These are phyloP conservation scores for Cotesia chilonis DNA, from an alignment of 1,140 invertebrate species.

Conservation along the genomic window DNA sequence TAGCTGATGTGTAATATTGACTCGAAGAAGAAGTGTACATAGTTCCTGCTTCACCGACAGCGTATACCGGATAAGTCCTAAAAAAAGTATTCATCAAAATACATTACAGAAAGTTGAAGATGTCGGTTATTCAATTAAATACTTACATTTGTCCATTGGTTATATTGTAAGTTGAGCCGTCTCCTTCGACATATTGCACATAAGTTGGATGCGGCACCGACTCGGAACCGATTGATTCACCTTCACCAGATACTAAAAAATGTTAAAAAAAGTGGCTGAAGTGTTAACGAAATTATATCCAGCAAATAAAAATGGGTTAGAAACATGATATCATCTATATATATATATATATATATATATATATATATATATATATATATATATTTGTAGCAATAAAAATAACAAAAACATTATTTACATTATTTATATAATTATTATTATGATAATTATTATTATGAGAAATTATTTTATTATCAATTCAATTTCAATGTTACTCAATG, in stretches of 20 bases:
- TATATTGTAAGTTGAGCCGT: constrained; percentile 75
- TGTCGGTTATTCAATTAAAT: not conserved
- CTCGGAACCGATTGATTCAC: constrained; percentile 66
- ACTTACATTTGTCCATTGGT: constrained; percentile 73
- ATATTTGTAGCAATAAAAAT: too few species aligned
- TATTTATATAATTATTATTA: too few species aligned
- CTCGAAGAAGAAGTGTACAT: constrained; percentile 75
- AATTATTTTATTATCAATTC: too few species aligned
- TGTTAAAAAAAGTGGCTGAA: constrained; percentile 15
- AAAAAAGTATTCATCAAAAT: not conserved
- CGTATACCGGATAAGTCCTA: constrained; percentile 86
- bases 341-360: too few species aligned
- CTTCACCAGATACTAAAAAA: constrained; percentile 66
- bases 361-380: too few species aligned
- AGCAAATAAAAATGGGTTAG: too few species aligned
- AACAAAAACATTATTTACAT: too few species aligned
- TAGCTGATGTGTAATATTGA: constrained; percentile 71
- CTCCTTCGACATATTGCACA: constrained; percentile 77
- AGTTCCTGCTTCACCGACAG: constrained; percentile 77
- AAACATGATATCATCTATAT: too few species aligned
- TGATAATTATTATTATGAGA: too few species aligned
- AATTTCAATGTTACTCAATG: too few species aligned
- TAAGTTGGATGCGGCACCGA: constrained; percentile 71
- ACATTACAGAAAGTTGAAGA: too few species aligned
- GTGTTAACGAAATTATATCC: too few species aligned